Conservation (phyloP, 2,888 invertebrate genomes). For the Diachrysia chrysitis region DNA sequence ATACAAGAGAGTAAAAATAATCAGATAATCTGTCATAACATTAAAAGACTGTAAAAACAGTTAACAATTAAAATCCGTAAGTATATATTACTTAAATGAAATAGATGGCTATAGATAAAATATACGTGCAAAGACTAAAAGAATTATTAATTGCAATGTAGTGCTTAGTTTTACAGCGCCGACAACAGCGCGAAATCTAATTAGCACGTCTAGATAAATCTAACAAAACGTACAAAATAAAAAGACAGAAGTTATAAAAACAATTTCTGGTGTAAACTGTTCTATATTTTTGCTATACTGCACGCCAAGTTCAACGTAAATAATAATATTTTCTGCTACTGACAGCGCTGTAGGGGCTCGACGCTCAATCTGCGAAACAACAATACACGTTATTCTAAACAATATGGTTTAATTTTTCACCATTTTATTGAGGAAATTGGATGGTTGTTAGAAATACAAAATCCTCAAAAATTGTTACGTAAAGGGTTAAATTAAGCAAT, state of each 20-base stretch:
- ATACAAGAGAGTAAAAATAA: too few species aligned
- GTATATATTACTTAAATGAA: too few species aligned
- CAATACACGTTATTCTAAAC: conserved; percentile 17
- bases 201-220: neutral
- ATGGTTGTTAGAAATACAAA: neutral
- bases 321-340: conserved; percentile 25
- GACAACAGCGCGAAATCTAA: neutral
- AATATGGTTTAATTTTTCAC: neutral
- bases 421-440: neutral
- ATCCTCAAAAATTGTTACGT: neutral
- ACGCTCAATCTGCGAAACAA: conserved; percentile 30
- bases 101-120: too few species aligned
- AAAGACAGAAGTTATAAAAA: neutral
- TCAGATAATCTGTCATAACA: too few species aligned
- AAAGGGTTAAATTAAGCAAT: neutral
- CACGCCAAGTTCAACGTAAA: neutral
- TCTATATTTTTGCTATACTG: neutral
- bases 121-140: neutral
- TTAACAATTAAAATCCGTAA: too few species aligned
- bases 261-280: neutral
- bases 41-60: too few species aligned
- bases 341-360: conserved; percentile 27
- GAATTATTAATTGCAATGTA: neutral
- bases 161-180: neutral
- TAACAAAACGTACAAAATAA: neutral